Conservation (phyloP, 2,888 invertebrate genomes). For the Leucophenga montana region DNA sequence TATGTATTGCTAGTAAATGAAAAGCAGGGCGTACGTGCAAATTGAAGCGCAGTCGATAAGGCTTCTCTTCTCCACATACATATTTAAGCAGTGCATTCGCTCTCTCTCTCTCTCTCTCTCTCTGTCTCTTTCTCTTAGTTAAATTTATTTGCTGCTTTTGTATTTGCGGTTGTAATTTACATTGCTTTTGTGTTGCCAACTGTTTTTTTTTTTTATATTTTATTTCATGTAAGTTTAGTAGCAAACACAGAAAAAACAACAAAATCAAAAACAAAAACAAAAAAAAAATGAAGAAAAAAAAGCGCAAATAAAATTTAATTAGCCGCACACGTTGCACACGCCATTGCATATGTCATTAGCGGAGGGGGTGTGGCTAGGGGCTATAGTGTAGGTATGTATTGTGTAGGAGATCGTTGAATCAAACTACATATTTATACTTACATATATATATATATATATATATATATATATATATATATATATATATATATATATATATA, state of each 20-base stretch:
- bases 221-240: neutral
- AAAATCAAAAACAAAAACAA: too few species aligned
- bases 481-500: too few species aligned
- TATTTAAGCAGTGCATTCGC: conserved; percentile 11
- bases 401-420: too few species aligned
- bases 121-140: neutral
- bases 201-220: neutral
- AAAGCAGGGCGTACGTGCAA: conserved; percentile 37
- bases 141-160: neutral
- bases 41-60: conserved; percentile 28
- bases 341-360: too few species aligned
- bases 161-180: neutral
- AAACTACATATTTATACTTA: too few species aligned
- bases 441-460: too few species aligned
- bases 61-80: too few species aligned
- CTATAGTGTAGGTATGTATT: too few species aligned
- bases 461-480: too few species aligned
- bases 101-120: neutral
- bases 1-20: too few species aligned
- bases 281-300: neutral
- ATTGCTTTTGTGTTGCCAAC: conserved; percentile 13
- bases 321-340: conserved; percentile 17
- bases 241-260: too few species aligned
- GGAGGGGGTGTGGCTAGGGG: too few species aligned
- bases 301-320: conserved; percentile 18